Percentiles rank a stretch among this genome's conserved stretches.
Evolutionary conservation across 2,888 invertebrate genomes (phyloP).

Genomic region (Harmothoe impar): DNA sequence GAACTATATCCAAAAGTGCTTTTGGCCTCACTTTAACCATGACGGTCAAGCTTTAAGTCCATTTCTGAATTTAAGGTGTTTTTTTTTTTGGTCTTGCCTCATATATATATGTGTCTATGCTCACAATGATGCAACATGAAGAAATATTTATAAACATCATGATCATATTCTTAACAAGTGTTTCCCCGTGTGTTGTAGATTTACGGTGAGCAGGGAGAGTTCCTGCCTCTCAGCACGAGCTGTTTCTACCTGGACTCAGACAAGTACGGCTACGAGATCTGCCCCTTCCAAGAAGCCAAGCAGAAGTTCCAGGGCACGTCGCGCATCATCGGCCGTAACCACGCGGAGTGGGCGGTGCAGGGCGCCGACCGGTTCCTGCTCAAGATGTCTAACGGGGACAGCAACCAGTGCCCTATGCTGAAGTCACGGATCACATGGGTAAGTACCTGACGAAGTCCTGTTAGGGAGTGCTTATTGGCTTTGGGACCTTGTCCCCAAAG

Average conservation of each 20-base stretch:
- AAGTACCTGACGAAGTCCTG: no score
- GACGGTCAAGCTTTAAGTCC: no score
- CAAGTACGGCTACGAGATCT: slow-evolving; percentile 77
- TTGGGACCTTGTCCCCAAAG: no score
- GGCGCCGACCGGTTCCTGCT: slow-evolving; percentile 73
- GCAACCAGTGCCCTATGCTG: slow-evolving; percentile 74
- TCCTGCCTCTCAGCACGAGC: slow-evolving; percentile 75
- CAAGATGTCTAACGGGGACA: slow-evolving; percentile 77
- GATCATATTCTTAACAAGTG: no score
- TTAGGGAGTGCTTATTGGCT: no score
- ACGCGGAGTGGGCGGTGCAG: slow-evolving; percentile 71
- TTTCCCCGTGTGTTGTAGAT: slow-evolving; percentile 72
- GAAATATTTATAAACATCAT: no score
- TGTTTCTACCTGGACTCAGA: slow-evolving; percentile 73
- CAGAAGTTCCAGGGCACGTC: slow-evolving; percentile 32
- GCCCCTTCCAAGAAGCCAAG: slow-evolving; percentile 76
- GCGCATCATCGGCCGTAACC: slow-evolving; percentile 71
- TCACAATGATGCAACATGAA: no score
- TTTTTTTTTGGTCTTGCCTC: no score
- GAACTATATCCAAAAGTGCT: no score
- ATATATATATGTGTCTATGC: no score
- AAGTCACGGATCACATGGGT: slow-evolving; percentile 74
- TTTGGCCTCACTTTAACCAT: no score
- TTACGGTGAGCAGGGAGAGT: slow-evolving; percentile 78
- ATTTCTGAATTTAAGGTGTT: no score